A percentile compares a stretch with the other conserved stretches of the same genome.
Evolutionary conservation across 2,888 invertebrate genomes (phyloP).

Genomic region (Ceraclea dissimilis): DNA sequence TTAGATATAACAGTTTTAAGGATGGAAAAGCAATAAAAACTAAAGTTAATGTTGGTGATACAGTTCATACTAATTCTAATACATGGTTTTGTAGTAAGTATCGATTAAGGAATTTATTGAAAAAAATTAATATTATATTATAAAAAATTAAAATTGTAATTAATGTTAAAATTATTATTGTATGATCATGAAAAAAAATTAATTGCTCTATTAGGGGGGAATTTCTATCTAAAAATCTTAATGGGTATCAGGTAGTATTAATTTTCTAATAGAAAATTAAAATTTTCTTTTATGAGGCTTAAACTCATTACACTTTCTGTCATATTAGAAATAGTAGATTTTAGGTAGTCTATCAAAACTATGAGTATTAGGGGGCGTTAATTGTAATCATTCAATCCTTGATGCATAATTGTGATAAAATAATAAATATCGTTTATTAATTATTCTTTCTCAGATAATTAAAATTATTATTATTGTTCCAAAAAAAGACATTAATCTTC

Average conservation of each 20-base stretch:
- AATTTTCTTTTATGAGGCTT: conserved; percentile 59
- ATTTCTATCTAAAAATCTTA: conserved; percentile 52
- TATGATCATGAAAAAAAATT: conserved; percentile 56
- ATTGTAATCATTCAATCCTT: conserved; percentile 57
- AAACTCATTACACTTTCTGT: conserved; percentile 57
- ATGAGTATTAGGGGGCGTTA: conserved; percentile 50
- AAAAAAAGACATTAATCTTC: conserved; percentile 55
- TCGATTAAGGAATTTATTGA: conserved; percentile 51
- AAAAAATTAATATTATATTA: conserved; percentile 47
- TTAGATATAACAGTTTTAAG: conserved; percentile 50
- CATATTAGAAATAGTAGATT: conserved; percentile 56
- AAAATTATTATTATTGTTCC: conserved; percentile 52
- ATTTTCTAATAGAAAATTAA: conserved; percentile 55
- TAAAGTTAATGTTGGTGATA: conserved; percentile 52
- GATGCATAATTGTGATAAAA: conserved; percentile 25
- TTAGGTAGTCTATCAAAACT: conserved; percentile 52
- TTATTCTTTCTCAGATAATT: conserved; percentile 56
- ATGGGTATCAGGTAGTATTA: conserved; percentile 47
- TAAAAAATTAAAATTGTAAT: conserved; percentile 54
- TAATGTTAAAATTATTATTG: conserved; percentile 53
- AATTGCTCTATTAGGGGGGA: conserved; percentile 61
- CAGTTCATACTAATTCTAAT: conserved; percentile 60
- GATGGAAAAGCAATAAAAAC: conserved; percentile 57
- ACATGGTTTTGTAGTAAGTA: conserved; percentile 50
- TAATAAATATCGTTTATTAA: conserved; percentile 41